A percentile compares a stretch with the other conserved stretches of the same genome.
phyloP scores from a whole-genome alignment of 1,140 invertebrate species.

The Zaprionus gabonicus region DNA sequence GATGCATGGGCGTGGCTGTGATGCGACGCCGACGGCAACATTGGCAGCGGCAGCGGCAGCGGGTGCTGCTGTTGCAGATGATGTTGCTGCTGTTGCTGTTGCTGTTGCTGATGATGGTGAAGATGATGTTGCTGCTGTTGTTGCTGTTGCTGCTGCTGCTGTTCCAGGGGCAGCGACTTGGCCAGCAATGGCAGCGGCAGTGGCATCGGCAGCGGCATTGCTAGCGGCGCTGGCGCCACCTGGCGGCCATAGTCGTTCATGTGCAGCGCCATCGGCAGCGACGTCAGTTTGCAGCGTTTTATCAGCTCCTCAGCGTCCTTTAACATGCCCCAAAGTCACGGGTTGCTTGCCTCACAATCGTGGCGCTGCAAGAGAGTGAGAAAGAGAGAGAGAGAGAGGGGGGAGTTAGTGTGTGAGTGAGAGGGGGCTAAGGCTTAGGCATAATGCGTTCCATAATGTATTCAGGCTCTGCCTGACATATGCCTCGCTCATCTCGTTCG shows the following conservation, averaged over 20 bases:
- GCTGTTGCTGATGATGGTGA: background rate
- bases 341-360: slow-evolving; percentile 36
- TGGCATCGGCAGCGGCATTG: slow-evolving; percentile 50
- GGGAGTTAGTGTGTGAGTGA: slow-evolving; percentile 20
- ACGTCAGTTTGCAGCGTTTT: slow-evolving; percentile 77
- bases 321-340: slow-evolving; percentile 79
- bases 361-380: slow-evolving; percentile 19
- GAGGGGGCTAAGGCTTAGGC: slow-evolving; percentile 42
- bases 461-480: slow-evolving; percentile 80
- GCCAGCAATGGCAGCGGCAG: slow-evolving; percentile 51
- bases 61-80: slow-evolving; percentile 26
- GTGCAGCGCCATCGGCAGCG: slow-evolving; percentile 57
- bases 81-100: background rate
- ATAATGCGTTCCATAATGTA: slow-evolving; percentile 60
- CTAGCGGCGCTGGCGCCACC: slow-evolving; percentile 60
- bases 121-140: background rate
- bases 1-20: slow-evolving; percentile 47
- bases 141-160: slow-evolving; percentile 3
- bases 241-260: slow-evolving; percentile 74
- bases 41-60: slow-evolving; percentile 10
- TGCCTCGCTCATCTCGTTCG: slow-evolving; percentile 47
- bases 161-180: slow-evolving; percentile 46
- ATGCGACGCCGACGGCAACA: slow-evolving; percentile 43
- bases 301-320: slow-evolving; percentile 76
- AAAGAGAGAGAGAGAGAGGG: background rate